A percentile compares a stretch with the other conserved stretches of the same genome.
Evolutionary conservation across 2,797 vertebrate species (phyloP).

Genomic region (Vespertilio murinus): DNA sequence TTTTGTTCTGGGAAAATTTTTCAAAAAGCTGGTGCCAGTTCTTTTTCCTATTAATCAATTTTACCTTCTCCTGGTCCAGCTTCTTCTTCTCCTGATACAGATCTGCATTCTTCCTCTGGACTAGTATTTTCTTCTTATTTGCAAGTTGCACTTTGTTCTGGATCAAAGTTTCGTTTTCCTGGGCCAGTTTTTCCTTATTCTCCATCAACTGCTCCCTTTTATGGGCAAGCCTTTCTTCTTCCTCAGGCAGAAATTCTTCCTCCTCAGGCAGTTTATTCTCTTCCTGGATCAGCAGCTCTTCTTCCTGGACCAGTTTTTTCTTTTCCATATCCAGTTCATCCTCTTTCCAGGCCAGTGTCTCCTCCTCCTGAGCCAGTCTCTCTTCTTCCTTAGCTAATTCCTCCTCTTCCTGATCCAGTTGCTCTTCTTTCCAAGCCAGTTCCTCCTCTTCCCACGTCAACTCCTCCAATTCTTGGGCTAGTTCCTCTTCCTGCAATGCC

Average conservation of each 20-base stretch:
- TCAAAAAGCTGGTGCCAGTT: neutral
- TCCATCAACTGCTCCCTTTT: slow-evolving; percentile 22
- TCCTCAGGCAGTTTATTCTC: neutral
- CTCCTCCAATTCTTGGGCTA: slow-evolving; percentile 17
- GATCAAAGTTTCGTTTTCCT: neutral
- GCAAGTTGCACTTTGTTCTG: neutral
- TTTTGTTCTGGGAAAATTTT: neutral
- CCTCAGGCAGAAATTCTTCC: neutral
- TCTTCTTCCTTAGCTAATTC: neutral
- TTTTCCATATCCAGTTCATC: slow-evolving; percentile 1
- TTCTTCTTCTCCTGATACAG: neutral
- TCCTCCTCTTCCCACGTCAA: neutral
- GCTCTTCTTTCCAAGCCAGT: slow-evolving; percentile 16
- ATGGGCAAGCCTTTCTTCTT: neutral
- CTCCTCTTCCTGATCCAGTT: neutral
- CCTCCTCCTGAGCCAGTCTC: neutral
- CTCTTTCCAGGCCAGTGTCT: neutral
- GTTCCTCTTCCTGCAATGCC: slow-evolving; percentile 13
- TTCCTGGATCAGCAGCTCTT: slow-evolving; percentile 34
- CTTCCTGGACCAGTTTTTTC: neutral
- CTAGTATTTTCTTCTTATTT: neutral
- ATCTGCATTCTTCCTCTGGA: neutral
- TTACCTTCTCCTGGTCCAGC: neutral
- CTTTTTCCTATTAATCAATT: neutral
- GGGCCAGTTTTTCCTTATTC: neutral